Conservation (phyloP, 2,797 vertebrate species). For the Danio albolineatus region DNA sequence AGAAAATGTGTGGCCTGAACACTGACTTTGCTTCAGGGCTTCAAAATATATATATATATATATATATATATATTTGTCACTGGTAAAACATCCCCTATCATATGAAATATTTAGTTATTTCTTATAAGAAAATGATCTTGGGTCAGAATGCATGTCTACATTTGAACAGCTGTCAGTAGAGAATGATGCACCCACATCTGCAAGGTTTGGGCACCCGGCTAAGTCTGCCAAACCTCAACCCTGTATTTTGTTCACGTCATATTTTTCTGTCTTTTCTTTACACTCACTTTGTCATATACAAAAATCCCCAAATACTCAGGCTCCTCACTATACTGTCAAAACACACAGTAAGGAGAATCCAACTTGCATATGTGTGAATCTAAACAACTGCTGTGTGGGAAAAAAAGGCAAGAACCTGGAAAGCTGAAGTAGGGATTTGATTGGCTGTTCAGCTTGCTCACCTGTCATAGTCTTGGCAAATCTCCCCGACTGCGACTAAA, state of each 20-base stretch:
- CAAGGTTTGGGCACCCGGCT: neutral
- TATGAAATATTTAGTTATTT: neutral
- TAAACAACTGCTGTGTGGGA: neutral
- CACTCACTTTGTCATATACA: neutral
- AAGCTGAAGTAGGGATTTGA: conserved; percentile 10
- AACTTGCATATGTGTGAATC: neutral
- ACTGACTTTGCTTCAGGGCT: neutral
- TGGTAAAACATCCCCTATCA: neutral
- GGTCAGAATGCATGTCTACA: neutral
- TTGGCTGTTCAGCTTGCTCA: conserved; percentile 58
- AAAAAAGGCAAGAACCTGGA: conserved; percentile 2
- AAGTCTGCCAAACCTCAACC: neutral
- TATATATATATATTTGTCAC: no score
- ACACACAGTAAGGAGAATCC: neutral
- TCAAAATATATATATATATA: neutral
- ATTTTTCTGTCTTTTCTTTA: neutral
- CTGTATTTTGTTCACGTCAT: neutral
- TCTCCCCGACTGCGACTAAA: conserved; percentile 86
- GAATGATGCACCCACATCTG: neutral
- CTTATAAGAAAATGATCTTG: neutral
- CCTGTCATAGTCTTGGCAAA: conserved; percentile 93
- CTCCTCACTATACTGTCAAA: conserved; percentile 2
- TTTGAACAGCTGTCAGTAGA: neutral
- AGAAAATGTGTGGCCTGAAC: neutral
- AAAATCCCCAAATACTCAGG: neutral